Evolutionary conservation across 2,113 vertebrate genomes (phyloP), one percentile per base, ranked within the genome.

Genomic region (Stegostoma tigrinum): DNA sequence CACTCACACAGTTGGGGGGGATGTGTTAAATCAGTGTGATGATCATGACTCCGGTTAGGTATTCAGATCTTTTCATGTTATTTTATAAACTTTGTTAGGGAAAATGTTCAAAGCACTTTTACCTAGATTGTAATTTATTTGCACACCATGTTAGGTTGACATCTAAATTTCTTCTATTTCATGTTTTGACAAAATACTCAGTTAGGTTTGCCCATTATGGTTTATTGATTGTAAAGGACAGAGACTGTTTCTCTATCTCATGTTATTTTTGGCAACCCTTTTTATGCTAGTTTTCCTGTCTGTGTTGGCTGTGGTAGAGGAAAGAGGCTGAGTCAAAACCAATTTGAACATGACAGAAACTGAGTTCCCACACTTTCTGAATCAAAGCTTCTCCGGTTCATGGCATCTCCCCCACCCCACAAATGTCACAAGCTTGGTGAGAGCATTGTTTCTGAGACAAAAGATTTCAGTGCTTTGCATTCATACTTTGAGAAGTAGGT

Each of bases 261-360:
- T 93, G 61, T 66, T 93, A 66, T 93, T 93, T 93, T 93, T 93
- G 89, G 89, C 89, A 66, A 66, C 61, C 67, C 21, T 45, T 42
- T 70, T 67, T 30, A 70, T 21, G 64, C 64, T 21, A 45, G 2
- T 70, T 95, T 95, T 95, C 93, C 93, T 95, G 93, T 72, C 12
- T 42, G 6, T 30, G 19, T 95, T 95, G 42, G 23, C 93, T 48
- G 67, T 10, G 21, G 89, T 42, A 93, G 38, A 21, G 61, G 89
- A 93, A 93, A 67, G 61, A 38, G 34, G 66, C 93, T 72, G 93
- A 27, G 93, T 30, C 67, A n/a, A 30, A 48, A 48, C 7, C 64
- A 42, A 27, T 48, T 70, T 72, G 66, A 94, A 42, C 8, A 94
- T 4, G 67, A 72, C 42, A 70, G 93, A 27, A 27, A 10, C 93